A percentile compares a stretch with the other conserved stretches of the same genome.
Conservation (phyloP, 2,113 vertebrate species). For the Lonchura striata region DNA sequence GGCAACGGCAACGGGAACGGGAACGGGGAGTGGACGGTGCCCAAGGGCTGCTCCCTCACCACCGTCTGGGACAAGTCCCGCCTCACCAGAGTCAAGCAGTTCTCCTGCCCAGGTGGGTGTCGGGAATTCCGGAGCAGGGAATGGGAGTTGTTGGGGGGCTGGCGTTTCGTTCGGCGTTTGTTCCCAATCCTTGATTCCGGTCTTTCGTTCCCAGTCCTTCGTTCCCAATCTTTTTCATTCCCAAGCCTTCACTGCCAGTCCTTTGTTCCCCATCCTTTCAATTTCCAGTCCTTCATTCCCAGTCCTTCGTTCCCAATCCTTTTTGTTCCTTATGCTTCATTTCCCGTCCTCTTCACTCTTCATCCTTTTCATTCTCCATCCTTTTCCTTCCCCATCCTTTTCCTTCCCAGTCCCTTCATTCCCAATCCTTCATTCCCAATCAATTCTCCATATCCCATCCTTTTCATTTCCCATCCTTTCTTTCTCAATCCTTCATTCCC, state of each 20-base stretch:
- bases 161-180: neutral
- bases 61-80: conserved; percentile 80
- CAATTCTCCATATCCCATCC: too few relatives aligned
- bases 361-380: neutral
- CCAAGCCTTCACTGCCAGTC: accelerated
- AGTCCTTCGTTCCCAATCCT: neutral
- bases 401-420: neutral
- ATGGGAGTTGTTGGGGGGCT: too few relatives aligned
- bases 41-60: conserved; percentile 84
- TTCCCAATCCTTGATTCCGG: accelerated
- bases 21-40: conserved; percentile 81
- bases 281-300: too few relatives aligned
- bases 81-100: conserved; percentile 85
- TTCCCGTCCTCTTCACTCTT: neutral
- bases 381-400: neutral
- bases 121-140: neutral
- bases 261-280: neutral
- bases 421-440: neutral
- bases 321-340: too few relatives aligned
- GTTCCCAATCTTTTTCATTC: neutral
- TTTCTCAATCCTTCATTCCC: too few relatives aligned
- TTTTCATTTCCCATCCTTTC: too few relatives aligned
- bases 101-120: conserved; percentile 83
- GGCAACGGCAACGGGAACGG: accelerated
- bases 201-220: accelerated